Base-by-base conservation (phyloP, 2,113 vertebrate genomes). In the Albula goreensis region DNA sequence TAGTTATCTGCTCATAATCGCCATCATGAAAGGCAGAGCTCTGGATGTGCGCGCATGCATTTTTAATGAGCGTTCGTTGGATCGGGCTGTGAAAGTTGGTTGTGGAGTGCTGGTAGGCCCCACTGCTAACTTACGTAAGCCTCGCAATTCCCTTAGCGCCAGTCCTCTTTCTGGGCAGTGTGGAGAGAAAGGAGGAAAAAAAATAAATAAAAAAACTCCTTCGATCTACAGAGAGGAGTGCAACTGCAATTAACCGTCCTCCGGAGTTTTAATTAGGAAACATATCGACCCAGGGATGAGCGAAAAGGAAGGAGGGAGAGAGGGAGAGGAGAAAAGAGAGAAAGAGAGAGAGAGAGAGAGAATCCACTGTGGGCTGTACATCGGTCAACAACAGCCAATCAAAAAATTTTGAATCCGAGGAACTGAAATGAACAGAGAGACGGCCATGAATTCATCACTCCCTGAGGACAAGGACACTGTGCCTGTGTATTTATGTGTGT, bases 291-390 rank as follows among this genome's bases (percentile, higher is more conserved):
- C 83, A 81, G 81, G 83, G 81, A 78, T 77, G 80, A 77, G 80
- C 12, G 66, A 78, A 11, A 5, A 60, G 84, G 12, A 41, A 22
- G 15, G 74, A 41, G 74, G 41, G 74, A 78, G 31, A 78, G 74
- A 78, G 74, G 9, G 74, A 41, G 74, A 41, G 74, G 25, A 2
- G 31, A 3, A 7, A 78, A 7, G 10, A 77, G 22, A 7, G 70
- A 88, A 15, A 87, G 82, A 78, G 91, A 91, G 91, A 90, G 90
- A 93, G 78, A 60, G 50, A 86, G 81, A 89, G 92, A 92, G 92
- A 91, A 90, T 15, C 63, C 22, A 70, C 5, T 70, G 63, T 70
- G 63, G 63, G 22, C 17, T 70, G 22, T 70, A 19, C n/a, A 2
- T 7, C 17, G 15, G 63, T 3, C 63, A 70, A 4, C 63, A 70